Evolutionary conservation across 92 coral and sea anemone species (phyloP), one percentile per base, ranked within the genome.

Genomic region (Scolanthus callimorphus): DNA sequence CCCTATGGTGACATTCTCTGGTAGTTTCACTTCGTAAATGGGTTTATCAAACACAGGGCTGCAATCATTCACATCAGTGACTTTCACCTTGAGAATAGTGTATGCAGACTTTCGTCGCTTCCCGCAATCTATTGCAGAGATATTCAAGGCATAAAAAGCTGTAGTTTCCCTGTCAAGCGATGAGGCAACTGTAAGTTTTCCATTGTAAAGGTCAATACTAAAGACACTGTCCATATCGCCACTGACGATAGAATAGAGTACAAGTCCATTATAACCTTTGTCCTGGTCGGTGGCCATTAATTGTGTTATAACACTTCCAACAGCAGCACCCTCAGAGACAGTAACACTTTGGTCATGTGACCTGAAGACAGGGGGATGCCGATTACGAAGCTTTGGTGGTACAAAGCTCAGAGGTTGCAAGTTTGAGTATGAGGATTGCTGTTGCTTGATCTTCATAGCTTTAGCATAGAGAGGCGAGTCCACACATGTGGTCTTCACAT

Each of bases 71-170:
- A 84, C 80, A 81, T 89, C 94, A 11, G 52, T 4, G 27, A 89
- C 78, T 31, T 34, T 65, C 17, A 92, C 68, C 6, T 39, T 60
- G 12, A 89, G 51, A 51, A 46, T 57, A 29, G 79, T 75, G 60
- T 67, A 69, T 17, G 89, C 67, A 15, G 74, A 63, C 74, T 68
- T 92, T 50, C 67, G 60, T 17, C 75, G 59, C 50, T 56, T 44
- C 3, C 96, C 98, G 44, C 90, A 84, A 51, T 92, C 98, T 39
- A 80, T 73, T 13, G 96, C 96, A 19, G 90, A 76, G 34, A 92
- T 69, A 31, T 84, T 92, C 29, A 92, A 68, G 6, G 66, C 61
- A 51, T 77, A 81, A 1, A 53, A 55, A 10, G 77, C 23, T 6
- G 43, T 58, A 10, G 38, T 82, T 62, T 92, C 94, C 60, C 98